Conservation (phyloP, 2,888 invertebrate species). For the Athripsodes cinereus region DNA sequence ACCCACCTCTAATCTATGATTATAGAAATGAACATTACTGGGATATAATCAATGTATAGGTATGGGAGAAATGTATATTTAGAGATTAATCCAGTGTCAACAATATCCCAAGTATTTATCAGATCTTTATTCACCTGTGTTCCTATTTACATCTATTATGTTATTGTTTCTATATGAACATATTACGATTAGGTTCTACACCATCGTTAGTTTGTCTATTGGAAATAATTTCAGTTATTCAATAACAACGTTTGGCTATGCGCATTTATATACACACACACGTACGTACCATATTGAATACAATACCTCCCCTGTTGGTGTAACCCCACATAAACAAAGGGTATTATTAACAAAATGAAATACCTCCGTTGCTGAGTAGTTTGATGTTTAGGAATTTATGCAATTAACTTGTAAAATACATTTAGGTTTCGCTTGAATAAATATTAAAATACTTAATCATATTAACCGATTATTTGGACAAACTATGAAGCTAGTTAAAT, state of each 20-base stretch:
- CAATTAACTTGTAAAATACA: constrained; percentile 9
- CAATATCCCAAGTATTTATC: no score
- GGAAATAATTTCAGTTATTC: constrained; percentile 9
- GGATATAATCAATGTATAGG: no score
- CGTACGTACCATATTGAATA: not conserved
- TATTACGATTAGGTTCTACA: no score
- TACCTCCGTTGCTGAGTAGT: constrained; percentile 7
- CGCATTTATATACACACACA: not conserved
- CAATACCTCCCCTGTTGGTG: not conserved
- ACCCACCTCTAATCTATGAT: no score
- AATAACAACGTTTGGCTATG: constrained; percentile 5
- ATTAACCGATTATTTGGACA: no score
- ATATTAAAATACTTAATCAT: not conserved
- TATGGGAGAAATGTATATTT: no score
- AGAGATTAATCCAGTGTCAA: no score
- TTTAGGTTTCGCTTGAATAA: not conserved
- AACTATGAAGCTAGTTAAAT: no score
- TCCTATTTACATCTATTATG: no score
- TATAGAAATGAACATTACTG: no score
- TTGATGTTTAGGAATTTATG: constrained; percentile 13
- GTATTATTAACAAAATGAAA: constrained; percentile 6
- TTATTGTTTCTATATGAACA: no score
- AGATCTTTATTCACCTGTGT: no score
- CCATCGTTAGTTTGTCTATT: not conserved
- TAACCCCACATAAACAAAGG: not conserved